Evolutionary conservation across 2,113 vertebrate species (phyloP).

Genomic region (Oryctolagus cuniculus): DNA sequence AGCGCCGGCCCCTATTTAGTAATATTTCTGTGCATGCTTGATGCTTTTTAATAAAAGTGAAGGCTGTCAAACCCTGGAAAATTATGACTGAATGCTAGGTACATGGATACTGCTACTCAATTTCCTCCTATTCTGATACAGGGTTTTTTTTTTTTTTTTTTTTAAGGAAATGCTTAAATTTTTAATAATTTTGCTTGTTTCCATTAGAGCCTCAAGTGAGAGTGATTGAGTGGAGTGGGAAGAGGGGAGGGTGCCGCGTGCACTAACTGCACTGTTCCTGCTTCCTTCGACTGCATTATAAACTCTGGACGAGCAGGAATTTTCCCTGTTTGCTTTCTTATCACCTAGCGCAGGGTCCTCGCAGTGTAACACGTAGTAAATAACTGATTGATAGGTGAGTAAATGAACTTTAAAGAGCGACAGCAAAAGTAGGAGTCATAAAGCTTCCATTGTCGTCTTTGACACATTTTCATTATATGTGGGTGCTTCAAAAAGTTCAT

Average conservation of each 20-base stretch:
- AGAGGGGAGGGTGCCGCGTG: background rate
- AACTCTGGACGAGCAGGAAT: background rate
- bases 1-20: background rate
- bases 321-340: background rate
- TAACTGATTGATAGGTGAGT: background rate
- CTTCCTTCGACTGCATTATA: background rate
- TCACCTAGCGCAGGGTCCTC: background rate
- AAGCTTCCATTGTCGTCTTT: background rate
- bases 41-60: background rate
- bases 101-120: background rate
- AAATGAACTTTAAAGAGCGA: slow-evolving; percentile 21
- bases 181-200: background rate
- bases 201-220: background rate
- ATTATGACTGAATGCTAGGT: background rate
- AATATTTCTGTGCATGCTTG: background rate
- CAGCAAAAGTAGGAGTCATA: background rate
- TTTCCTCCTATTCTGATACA: background rate
- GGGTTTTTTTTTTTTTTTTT: background rate
- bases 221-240: background rate
- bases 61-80: background rate
- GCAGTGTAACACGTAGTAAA: background rate
- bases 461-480: background rate
- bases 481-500: no score
- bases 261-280: no score
- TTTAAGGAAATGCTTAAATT: background rate